A percentile compares a stretch with the other conserved stretches of the same genome.
Evolutionary conservation across 2,113 vertebrate species (phyloP).

Genomic region (Tretioscincus oriximinensis): DNA sequence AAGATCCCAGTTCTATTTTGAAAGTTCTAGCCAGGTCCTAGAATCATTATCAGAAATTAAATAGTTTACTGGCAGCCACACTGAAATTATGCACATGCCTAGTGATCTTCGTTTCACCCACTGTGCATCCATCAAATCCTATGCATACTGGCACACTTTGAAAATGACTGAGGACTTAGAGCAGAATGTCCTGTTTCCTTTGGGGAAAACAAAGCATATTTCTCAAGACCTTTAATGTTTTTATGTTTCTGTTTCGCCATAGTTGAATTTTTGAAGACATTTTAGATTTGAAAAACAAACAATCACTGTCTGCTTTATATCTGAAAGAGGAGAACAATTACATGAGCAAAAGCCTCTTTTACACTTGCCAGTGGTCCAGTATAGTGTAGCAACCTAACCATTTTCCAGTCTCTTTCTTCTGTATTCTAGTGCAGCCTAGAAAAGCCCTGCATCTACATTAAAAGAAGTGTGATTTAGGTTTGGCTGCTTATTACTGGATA

Average conservation of each 20-base stretch:
- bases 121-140: not conserved
- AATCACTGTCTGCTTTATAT: not conserved
- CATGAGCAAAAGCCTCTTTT: not conserved
- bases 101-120: too few relatives aligned
- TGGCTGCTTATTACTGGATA: too few relatives aligned
- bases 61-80: too few relatives aligned
- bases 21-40: not conserved
- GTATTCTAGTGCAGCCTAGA: too few relatives aligned
- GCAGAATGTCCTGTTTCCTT: not conserved
- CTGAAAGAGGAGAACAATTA: not conserved
- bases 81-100: too few relatives aligned
- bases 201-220: not conserved
- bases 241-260: not conserved
- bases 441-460: too few relatives aligned
- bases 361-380: too few relatives aligned
- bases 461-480: too few relatives aligned
- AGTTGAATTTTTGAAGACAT: not conserved
- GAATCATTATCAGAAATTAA: not conserved
- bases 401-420: too few relatives aligned
- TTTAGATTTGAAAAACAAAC: not conserved
- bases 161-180: not conserved
- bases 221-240: not conserved
- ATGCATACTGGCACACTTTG: too few relatives aligned
- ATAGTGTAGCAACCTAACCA: too few relatives aligned
- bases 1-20: not conserved